These are phyloP conservation scores for Ibycter americanus DNA, from an alignment of 2,797 vertebrate species.

Conservation along the genomic window DNA sequence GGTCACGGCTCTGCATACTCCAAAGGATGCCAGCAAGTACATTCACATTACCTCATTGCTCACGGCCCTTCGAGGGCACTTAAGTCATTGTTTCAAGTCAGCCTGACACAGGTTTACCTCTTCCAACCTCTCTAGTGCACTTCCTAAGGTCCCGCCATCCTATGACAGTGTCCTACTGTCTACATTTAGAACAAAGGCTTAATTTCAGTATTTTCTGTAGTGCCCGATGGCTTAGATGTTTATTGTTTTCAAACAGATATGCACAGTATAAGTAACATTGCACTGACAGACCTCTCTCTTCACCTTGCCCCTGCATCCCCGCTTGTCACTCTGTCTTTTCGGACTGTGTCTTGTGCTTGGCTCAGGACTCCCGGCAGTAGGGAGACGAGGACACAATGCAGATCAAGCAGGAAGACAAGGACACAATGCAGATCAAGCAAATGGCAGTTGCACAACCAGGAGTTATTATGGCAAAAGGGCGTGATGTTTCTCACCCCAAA, in stretches of 20 bases:
- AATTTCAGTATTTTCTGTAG: neutral
- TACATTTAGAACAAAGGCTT: neutral
- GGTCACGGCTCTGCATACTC: neutral
- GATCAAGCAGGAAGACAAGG: neutral
- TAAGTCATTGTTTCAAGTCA: neutral
- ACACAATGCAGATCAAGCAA: neutral
- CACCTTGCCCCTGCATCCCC: neutral
- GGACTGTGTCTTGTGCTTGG: neutral
- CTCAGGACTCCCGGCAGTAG: neutral
- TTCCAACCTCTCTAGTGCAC: neutral
- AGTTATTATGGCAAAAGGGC: neutral
- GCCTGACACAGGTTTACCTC: neutral
- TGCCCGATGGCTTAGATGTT: neutral
- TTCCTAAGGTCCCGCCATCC: neutral
- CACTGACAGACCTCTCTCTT: neutral
- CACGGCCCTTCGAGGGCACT: neutral
- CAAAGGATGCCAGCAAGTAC: neutral
- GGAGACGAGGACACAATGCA: neutral
- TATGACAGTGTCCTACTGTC: neutral
- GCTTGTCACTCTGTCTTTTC: neutral
- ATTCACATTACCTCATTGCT: neutral
- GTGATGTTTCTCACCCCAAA: rapidly evolving
- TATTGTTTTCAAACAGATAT: neutral
- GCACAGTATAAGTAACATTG: neutral
- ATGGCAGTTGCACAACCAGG: neutral